Conservation (phyloP, 2,113 vertebrate species). For the Cariama cristata region DNA sequence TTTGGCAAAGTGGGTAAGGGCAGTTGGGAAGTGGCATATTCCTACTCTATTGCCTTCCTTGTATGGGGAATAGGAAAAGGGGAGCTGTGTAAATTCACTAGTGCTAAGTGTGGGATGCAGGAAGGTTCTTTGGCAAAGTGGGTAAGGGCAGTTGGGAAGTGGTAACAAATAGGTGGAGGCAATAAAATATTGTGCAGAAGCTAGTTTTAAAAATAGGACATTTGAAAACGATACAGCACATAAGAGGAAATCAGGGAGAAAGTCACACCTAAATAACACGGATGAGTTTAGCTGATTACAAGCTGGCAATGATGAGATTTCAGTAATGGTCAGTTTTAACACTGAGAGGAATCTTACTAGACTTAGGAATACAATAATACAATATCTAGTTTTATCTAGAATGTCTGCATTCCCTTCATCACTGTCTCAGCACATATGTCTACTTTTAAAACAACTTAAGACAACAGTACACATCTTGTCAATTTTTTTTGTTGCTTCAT, state of each 20-base stretch:
- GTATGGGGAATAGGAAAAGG: background rate
- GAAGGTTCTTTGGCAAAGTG: background rate
- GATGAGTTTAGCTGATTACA: background rate
- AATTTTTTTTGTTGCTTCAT: background rate
- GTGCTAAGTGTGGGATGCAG: background rate
- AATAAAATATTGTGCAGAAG: background rate
- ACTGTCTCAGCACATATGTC: background rate
- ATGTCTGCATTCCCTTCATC: background rate
- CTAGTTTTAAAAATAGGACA: background rate
- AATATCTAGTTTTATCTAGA: background rate
- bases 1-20: background rate
- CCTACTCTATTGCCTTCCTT: background rate
- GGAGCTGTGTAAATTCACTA: background rate
- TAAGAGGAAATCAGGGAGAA: background rate
- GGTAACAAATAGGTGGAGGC: background rate
- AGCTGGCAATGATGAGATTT: background rate
- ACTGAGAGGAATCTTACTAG: background rate
- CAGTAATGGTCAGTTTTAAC: background rate
- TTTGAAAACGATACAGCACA: background rate
- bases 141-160: background rate
- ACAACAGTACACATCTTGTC: background rate
- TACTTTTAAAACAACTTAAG: background rate
- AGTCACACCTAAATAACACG: background rate
- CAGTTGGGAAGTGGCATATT: background rate
- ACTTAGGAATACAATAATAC: background rate